Evolutionary conservation across 2,888 invertebrate species (phyloP).

Genomic region (Heliconius cydno): DNA sequence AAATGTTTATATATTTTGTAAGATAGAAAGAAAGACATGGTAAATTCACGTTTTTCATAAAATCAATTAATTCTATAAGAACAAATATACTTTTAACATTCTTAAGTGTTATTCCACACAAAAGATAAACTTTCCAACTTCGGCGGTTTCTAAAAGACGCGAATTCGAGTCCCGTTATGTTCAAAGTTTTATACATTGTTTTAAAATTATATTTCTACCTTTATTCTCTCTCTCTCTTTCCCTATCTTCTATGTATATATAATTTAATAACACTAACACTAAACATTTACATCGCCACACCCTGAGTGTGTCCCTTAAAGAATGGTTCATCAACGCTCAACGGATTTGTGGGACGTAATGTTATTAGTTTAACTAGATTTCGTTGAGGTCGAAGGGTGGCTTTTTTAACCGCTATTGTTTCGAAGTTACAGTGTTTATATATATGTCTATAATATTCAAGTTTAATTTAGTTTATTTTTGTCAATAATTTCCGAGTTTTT

Average conservation of each 20-base stretch:
- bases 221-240: neutral
- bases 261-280: conserved; percentile 12
- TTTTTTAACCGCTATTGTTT: conserved; percentile 43
- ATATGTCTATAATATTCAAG: neutral
- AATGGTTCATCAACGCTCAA: conserved; percentile 71
- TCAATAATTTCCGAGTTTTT: neutral
- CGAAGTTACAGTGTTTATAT: conserved; percentile 9
- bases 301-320: conserved; percentile 58
- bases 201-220: too few species aligned
- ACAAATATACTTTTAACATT: neutral
- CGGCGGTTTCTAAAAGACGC: too few species aligned
- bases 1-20: neutral
- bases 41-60: neutral
- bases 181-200: too few species aligned
- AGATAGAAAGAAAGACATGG: neutral
- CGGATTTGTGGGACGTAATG: conserved; percentile 63
- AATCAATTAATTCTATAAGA: neutral
- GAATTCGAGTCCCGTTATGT: too few species aligned
- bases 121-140: too few species aligned
- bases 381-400: conserved; percentile 40
- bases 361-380: conserved; percentile 71
- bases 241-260: neutral
- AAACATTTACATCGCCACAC: conserved; percentile 7
- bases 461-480: neutral
- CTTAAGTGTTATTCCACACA: neutral